phyloP scores from a whole-genome alignment of 2,113 vertebrate genomes.

The Chaetorhynchus papuensis region DNA sequence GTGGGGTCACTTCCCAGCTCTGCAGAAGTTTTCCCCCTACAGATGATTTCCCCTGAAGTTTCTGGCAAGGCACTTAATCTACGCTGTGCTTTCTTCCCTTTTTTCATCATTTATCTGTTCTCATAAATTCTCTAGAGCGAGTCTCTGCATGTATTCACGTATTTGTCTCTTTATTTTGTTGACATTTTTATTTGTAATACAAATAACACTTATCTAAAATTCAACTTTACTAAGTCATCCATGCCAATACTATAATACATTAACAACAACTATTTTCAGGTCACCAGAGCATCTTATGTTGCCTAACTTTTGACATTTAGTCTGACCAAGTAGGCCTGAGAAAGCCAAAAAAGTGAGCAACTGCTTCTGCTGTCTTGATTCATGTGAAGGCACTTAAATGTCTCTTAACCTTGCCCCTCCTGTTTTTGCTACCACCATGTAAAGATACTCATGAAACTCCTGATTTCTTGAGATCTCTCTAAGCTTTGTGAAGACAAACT shows the following conservation, averaged over 20 bases:
- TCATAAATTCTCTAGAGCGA: background rate
- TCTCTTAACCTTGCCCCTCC: background rate
- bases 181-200: background rate
- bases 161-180: background rate
- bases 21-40: background rate
- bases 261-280: background rate
- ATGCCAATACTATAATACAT: background rate
- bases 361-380: background rate
- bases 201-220: constrained; percentile 2
- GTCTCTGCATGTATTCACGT: background rate
- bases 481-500: background rate
- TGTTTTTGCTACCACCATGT: background rate
- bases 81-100: background rate
- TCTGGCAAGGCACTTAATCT: background rate
- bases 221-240: background rate
- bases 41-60: background rate
- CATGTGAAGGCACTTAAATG: background rate
- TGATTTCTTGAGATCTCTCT: background rate
- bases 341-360: background rate
- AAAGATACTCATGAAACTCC: background rate
- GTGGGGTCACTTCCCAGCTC: background rate
- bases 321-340: background rate
- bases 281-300: background rate
- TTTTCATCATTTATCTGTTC: background rate
- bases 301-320: background rate